Evolutionary conservation across 1,140 invertebrate genomes (phyloP).

Genomic region (Saxidomus purpurata): DNA sequence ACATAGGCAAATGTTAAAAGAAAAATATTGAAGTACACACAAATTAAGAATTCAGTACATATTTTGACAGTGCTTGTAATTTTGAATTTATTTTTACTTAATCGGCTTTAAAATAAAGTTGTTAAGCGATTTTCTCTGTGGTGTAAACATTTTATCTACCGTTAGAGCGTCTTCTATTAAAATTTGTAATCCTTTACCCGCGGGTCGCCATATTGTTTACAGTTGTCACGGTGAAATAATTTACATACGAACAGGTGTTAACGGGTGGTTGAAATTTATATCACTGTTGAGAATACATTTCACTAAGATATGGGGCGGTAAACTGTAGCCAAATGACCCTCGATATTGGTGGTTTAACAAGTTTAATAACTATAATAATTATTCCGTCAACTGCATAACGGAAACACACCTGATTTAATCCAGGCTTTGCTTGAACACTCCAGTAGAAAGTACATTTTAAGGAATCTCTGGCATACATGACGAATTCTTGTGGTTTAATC

Average conservation of each 20-base stretch:
- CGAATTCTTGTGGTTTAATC: too few species aligned
- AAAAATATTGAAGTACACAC: too few species aligned
- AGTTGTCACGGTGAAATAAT: slow-evolving; percentile 41
- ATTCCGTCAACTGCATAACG: too few species aligned
- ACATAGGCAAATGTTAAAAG: too few species aligned
- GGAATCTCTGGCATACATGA: too few species aligned
- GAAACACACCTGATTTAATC: too few species aligned
- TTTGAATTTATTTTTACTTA: slow-evolving; percentile 1
- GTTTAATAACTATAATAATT: too few species aligned
- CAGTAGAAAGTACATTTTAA: too few species aligned
- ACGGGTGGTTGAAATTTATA: background rate
- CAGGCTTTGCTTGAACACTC: too few species aligned
- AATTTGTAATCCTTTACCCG: background rate
- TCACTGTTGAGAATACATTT: background rate
- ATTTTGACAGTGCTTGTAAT: background rate
- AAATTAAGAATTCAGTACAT: background rate
- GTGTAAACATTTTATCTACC: background rate
- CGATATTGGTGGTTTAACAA: too few species aligned
- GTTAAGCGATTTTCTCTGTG: background rate
- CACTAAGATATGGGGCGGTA: too few species aligned
- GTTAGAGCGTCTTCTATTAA: background rate
- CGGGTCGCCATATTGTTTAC: slow-evolving; percentile 51
- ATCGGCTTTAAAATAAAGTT: background rate
- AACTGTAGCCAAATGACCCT: too few species aligned
- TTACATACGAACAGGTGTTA: slow-evolving; percentile 28